Evolutionary conservation across 2,888 invertebrate species (phyloP).

Genomic region (Tachina fera): DNA sequence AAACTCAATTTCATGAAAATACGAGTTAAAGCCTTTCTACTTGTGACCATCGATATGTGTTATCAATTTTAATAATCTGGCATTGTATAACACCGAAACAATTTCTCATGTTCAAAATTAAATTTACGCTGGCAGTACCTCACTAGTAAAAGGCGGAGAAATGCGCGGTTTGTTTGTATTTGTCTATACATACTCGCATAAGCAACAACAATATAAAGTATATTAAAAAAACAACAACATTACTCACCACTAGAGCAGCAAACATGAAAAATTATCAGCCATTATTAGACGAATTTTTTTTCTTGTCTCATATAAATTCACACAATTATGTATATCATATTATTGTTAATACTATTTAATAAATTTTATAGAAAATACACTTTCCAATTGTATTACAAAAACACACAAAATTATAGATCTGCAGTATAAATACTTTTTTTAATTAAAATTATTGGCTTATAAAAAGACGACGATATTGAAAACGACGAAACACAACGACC

Average conservation of each 20-base stretch:
- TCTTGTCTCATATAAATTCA: slow-evolving; percentile 2
- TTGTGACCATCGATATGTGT: too few species aligned
- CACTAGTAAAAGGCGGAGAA: slow-evolving; percentile 62
- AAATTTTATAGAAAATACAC: slow-evolving; percentile 31
- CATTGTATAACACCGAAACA: slow-evolving; percentile 6
- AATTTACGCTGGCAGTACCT: slow-evolving; percentile 51
- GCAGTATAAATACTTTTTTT: slow-evolving; percentile 12
- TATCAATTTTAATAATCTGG: slow-evolving; percentile 1
- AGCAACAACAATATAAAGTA: slow-evolving; percentile 41
- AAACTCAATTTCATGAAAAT: too few species aligned
- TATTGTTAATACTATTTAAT: slow-evolving; percentile 24
- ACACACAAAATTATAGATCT: slow-evolving; percentile 11
- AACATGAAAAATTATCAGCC: slow-evolving; percentile 54
- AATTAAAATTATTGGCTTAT: slow-evolving; percentile 25
- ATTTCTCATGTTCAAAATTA: background rate
- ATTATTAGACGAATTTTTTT: slow-evolving; percentile 42
- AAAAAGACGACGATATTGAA: slow-evolving; percentile 56
- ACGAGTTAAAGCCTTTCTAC: too few species aligned
- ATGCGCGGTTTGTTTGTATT: slow-evolving; percentile 64
- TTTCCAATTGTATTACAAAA: background rate
- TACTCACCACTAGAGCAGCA: slow-evolving; percentile 65
- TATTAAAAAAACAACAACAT: slow-evolving; percentile 44
- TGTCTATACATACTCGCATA: slow-evolving; percentile 31
- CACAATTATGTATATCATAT: slow-evolving; percentile 40
- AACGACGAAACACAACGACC: slow-evolving; percentile 63